These are phyloP conservation scores for Eupeodes luniger DNA, from an alignment of 2,888 invertebrate genomes.

Conservation along the genomic window DNA sequence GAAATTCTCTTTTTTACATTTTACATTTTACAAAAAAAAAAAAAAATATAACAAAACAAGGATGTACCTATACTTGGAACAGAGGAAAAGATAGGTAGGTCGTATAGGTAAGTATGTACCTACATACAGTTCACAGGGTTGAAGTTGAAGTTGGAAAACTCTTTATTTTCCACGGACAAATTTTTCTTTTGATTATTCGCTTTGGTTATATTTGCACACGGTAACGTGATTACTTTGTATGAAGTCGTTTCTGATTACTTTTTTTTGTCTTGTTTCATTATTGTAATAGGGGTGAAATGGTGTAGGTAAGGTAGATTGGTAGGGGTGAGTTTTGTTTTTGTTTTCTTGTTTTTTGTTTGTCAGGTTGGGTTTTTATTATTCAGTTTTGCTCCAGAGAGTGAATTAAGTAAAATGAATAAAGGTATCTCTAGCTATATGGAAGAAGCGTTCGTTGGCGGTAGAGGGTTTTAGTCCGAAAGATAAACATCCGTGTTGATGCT, in stretches of 20 bases:
- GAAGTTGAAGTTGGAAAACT: slow-evolving; percentile 14
- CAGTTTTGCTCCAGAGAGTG: slow-evolving; percentile 47
- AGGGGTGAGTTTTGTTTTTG: neutral
- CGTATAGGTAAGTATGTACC: neutral
- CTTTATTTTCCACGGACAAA: slow-evolving; percentile 57
- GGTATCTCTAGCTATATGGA: neutral
- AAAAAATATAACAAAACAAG: slow-evolving; percentile 26
- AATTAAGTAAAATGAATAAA: slow-evolving; percentile 62
- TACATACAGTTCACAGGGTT: neutral
- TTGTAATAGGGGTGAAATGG: neutral
- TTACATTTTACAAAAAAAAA: neutral
- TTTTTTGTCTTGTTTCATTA: neutral
- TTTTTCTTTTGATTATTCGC: slow-evolving; percentile 65
- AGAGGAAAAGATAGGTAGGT: slow-evolving; percentile 15
- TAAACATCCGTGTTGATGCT: slow-evolving; percentile 74
- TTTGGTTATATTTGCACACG: slow-evolving; percentile 51
- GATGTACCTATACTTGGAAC: neutral
- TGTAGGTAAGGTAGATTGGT: neutral
- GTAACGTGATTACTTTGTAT: slow-evolving; percentile 71
- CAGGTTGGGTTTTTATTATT: slow-evolving; percentile 43
- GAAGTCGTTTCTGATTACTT: slow-evolving; percentile 37
- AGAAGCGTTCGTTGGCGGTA: neutral
- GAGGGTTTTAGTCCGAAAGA: slow-evolving; percentile 68
- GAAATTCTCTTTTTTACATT: slow-evolving; percentile 66
- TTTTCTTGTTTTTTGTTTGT: neutral